Base-by-base conservation (phyloP, 2,797 vertebrate genomes). In the Mus caroli region DNA sequence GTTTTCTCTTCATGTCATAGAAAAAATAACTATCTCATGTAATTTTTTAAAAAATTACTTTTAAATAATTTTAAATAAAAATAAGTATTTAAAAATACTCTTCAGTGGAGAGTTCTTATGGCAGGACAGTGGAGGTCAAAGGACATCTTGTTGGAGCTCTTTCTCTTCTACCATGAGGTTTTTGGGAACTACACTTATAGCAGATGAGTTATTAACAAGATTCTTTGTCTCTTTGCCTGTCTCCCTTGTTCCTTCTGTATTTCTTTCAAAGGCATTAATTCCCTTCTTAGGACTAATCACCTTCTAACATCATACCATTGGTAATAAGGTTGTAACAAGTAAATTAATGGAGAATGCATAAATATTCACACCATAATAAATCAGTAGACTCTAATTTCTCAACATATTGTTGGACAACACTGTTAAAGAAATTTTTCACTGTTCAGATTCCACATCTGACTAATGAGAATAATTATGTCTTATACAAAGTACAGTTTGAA, bases 401-500 rank as follows among this genome's bases (percentile, higher is more conserved):
- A 84, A 79, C 52, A 17, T 64, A 52, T 37, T 54, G 26, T 8
- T 69, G 3, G 24, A 15, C 19, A 28, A 15, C 26, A 19, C 60
- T 90, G 40, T 19, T 73, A 14, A 3, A 26, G 3, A 76, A 22
- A 24, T 3, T n/a, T 31, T 54, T 26, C 60, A 20, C 71, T 31
- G 3, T 58, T 94, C 50, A 86, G 37, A 58, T 84, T 94, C 4
- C 17, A 77, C 50, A 67, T 84, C 3, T 77, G 71, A 62, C 62
- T 76, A 75, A 1, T 79, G 62, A 60, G 17, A 14, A 67, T 79
- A 79, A 62, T 56, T 71, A 20, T 56, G 50, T 52, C 26, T 54
- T 92, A 86, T 71, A 52, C 52, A 58, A 50, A 75, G 6, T 24
- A 78, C 26, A 11, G 26, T 92, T 92, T 95, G 67, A 92, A 37